Percentiles rank a stretch among this genome's conserved stretches.
Evolutionary conservation across 2,797 vertebrate genomes (phyloP).

Genomic region (Pelodytes ibericus): DNA sequence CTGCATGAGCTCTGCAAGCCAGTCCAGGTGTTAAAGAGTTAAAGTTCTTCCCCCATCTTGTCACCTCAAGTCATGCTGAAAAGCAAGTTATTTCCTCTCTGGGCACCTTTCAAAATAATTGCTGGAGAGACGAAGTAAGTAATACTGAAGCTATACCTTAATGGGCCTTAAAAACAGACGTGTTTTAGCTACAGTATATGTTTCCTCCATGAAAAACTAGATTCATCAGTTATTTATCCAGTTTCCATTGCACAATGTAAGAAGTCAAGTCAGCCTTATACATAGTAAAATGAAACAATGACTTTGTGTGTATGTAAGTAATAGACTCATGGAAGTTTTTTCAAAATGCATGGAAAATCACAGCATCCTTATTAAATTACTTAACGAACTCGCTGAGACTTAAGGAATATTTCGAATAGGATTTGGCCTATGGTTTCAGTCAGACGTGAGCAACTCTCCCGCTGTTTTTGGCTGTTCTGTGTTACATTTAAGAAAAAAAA

Average conservation of each 20-base stretch:
- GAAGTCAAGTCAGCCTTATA: background rate
- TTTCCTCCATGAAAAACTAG: background rate
- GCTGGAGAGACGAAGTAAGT: constrained; percentile 1
- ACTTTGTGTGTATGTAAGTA: background rate
- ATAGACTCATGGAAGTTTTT: background rate
- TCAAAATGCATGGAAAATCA: background rate
- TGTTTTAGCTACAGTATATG: background rate
- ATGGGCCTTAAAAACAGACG: background rate
- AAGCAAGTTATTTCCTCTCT: constrained; percentile 64
- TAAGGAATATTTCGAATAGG: background rate
- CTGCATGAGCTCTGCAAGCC: constrained; percentile 6
- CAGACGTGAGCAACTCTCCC: background rate
- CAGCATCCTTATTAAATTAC: background rate
- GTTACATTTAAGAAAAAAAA: background rate
- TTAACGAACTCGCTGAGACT: background rate
- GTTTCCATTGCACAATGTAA: background rate
- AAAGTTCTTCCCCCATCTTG: constrained; percentile 60
- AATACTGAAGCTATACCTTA: background rate
- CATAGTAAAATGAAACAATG: background rate
- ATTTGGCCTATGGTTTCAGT: background rate
- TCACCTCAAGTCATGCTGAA: constrained; percentile 70
- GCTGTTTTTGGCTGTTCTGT: background rate
- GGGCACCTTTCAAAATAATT: constrained; percentile 60
- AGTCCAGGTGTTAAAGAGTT: constrained; percentile 22
- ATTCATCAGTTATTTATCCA: background rate